Percentiles rank a stretch among this genome's conserved stretches.
Conservation (phyloP, 2,888 invertebrate species). For the Falcaria lacertinaria region DNA sequence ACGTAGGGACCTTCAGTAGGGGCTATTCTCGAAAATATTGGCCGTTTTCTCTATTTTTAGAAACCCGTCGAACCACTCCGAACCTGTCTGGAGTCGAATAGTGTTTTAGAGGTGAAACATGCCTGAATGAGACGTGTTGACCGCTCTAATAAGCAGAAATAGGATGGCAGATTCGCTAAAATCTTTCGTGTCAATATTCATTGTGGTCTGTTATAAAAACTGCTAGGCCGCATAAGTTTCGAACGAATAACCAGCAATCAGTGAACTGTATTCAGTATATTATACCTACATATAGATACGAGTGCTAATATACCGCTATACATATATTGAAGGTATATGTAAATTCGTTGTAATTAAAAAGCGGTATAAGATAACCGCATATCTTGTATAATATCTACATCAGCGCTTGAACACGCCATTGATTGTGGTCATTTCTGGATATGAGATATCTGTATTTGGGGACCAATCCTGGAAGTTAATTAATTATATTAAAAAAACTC, state of each 20-base stretch:
- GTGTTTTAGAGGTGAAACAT: constrained; percentile 73
- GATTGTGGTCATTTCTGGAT: too few species aligned
- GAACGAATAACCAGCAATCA: not conserved
- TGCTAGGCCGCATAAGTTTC: constrained; percentile 4
- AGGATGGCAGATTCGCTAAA: constrained; percentile 64
- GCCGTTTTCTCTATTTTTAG: constrained; percentile 69
- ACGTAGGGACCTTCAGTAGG: constrained; percentile 29
- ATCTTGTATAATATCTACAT: too few species aligned
- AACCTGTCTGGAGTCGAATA: constrained; percentile 67
- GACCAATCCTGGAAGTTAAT: too few species aligned
- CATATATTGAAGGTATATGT: too few species aligned
- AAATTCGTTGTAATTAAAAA: too few species aligned
- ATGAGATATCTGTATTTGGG: too few species aligned
- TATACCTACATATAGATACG: too few species aligned
- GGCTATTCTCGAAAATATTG: constrained; percentile 57
- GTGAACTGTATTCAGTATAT: too few species aligned
- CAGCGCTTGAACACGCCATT: too few species aligned
- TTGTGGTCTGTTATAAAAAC: constrained; percentile 35
- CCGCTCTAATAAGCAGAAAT: constrained; percentile 52
- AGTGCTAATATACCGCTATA: too few species aligned
- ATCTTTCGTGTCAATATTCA: constrained; percentile 57
- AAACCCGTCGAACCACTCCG: constrained; percentile 69
- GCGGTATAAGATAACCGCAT: too few species aligned
- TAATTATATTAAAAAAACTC: too few species aligned
- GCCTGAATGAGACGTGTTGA: constrained; percentile 63